Evolutionary conservation across 92 coral and sea anemone species (phyloP), one percentile per base, ranked within the genome.

Genomic region (Palythoa caribaeorum): DNA sequence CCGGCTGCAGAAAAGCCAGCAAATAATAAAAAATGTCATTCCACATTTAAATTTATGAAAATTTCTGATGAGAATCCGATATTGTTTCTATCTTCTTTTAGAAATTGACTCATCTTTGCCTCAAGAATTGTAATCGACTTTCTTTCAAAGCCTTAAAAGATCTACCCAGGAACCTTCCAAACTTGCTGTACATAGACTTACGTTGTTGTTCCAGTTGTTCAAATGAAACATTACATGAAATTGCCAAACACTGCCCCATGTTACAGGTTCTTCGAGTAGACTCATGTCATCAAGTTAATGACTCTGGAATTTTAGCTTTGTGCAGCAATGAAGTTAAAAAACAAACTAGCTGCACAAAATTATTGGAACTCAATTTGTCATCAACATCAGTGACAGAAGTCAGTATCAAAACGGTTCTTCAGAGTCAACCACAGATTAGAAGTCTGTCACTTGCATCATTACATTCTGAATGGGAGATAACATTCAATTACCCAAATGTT

Each of bases 61-160:
- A n/a, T n/a, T n/a, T n/a, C n/a, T n/a, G n/a, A n/a, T n/a, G n/a
- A n/a, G n/a, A n/a, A n/a, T n/a, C n/a, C n/a, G 9, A 37, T 38
- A 6, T 51, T 35, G 20, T 74, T 21, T 69, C 21, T 19, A 83
- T 40, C 47, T 20, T 38, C 47, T 79, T 90, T 88, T 77, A 96
- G 98, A 96, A 93, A 88, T 37, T 96, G 87, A 84, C 87, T 6
- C 93, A 94, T 54, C 90, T 96, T 36, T 74, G 87, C 68, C 90
- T 96, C 53, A 89, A 94, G 84, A 85, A 92, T 86, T 94, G 98
- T 62, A 86, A 79, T 38, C 94, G 94, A 52, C 87, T 96, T 79
- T 83, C 94, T 17, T 57, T 85, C 37, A 87, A 87, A 38, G 89
- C 92, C 85, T 86, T 96, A 3, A 92, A 81, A 87, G 85, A 90